A percentile compares a stretch with the other conserved stretches of the same genome.
These are phyloP conservation scores for Rachycentron canadum DNA, from an alignment of 2,797 vertebrate genomes.

Conservation along the genomic window DNA sequence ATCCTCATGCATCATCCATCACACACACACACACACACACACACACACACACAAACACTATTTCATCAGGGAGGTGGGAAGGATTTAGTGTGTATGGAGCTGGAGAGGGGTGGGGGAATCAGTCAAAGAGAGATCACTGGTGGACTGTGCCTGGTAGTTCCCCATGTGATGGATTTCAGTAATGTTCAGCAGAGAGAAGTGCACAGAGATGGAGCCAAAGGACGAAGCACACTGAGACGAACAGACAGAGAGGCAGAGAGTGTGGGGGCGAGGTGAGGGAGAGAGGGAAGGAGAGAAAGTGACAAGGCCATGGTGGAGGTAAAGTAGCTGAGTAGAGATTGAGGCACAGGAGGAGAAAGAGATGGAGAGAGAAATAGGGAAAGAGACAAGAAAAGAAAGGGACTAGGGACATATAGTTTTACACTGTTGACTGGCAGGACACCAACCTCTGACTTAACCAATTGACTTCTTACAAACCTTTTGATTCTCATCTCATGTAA, in stretches of 20 bases:
- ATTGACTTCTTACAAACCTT: slow-evolving; percentile 35
- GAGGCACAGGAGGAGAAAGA: slow-evolving; percentile 34
- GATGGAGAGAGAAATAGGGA: background rate
- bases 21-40: slow-evolving; percentile 6
- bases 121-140: slow-evolving; percentile 57
- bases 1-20: slow-evolving; percentile 59
- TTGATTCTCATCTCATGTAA: slow-evolving; percentile 34
- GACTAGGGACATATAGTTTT: slow-evolving; percentile 28
- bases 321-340: slow-evolving; percentile 57
- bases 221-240: slow-evolving; percentile 49
- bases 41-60: slow-evolving; percentile 27
- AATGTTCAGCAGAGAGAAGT: slow-evolving; percentile 29
- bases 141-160: slow-evolving; percentile 40
- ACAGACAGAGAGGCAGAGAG: slow-evolving; percentile 51
- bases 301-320: slow-evolving; percentile 72
- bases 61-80: slow-evolving; percentile 62
- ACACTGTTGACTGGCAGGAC: slow-evolving; percentile 37
- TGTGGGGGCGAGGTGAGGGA: slow-evolving; percentile 71
- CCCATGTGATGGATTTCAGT: slow-evolving; percentile 56
- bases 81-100: slow-evolving; percentile 55
- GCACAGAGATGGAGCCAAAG: slow-evolving; percentile 55
- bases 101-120: slow-evolving; percentile 31
- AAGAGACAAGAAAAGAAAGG: background rate
- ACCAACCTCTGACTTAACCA: slow-evolving; percentile 42
- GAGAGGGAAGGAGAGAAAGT: slow-evolving; percentile 62